Evolutionary conservation across 2,113 vertebrate genomes (phyloP).

Genomic region (Ranitomeya imitator): DNA sequence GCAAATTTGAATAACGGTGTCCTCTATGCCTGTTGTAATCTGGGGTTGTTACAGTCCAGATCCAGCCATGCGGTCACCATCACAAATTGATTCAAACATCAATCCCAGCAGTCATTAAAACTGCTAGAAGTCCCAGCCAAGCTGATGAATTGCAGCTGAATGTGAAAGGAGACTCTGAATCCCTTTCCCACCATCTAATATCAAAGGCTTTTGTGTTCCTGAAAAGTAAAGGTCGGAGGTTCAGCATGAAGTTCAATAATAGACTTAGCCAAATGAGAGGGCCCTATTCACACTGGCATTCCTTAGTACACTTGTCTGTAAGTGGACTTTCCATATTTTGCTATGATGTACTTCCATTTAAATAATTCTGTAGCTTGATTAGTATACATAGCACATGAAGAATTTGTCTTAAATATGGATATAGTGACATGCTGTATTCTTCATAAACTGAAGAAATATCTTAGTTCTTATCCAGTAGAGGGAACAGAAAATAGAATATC

Average conservation of each 20-base stretch:
- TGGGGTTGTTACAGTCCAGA: conserved; percentile 87
- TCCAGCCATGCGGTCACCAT: conserved; percentile 89
- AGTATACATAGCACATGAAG: neutral
- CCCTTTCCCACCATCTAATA: conserved; percentile 89
- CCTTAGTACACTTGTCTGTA: conserved; percentile 74
- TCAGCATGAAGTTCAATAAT: conserved; percentile 85
- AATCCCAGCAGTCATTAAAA: conserved; percentile 87
- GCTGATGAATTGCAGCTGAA: conserved; percentile 85
- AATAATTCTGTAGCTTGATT: neutral
- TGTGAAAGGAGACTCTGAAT: conserved; percentile 81
- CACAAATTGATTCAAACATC: conserved; percentile 96
- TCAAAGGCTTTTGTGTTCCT: conserved; percentile 93
- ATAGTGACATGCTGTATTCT: neutral
- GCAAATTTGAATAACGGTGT: conserved; percentile 77
- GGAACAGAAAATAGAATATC: neutral
- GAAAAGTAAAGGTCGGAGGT: conserved; percentile 85
- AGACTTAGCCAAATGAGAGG: conserved; percentile 77
- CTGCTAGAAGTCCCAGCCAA: conserved; percentile 78
- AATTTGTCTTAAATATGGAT: neutral
- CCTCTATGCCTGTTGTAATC: conserved; percentile 82
- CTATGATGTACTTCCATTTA: conserved; percentile 75
- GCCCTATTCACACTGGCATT: conserved; percentile 71
- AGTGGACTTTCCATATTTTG: conserved; percentile 73
- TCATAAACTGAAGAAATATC: neutral
- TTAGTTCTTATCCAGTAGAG: neutral